Percentiles rank a stretch among this genome's conserved stretches.
phyloP scores from a whole-genome alignment of 1,140 invertebrate genomes.

The Drosophila subobscura region DNA sequence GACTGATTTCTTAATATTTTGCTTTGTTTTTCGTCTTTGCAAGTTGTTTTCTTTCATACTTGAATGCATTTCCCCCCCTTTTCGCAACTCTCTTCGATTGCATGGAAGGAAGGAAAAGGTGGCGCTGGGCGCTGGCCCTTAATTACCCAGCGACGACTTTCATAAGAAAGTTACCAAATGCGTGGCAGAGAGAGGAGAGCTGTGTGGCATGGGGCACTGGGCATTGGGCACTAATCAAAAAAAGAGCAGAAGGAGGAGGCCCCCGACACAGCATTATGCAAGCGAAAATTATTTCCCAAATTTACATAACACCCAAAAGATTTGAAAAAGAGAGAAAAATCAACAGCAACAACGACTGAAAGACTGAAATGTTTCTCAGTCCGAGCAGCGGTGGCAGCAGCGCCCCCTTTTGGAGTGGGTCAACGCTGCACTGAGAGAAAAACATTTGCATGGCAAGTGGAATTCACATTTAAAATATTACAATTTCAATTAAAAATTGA shows the following conservation, averaged over 20 bases:
- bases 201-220: too few relatives aligned
- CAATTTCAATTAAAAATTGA: too few relatives aligned
- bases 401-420: too few relatives aligned
- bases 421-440: too few relatives aligned
- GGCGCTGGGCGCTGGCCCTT: constrained; percentile 19
- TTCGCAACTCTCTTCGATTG: constrained; percentile 10
- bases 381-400: too few relatives aligned
- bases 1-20: constrained; percentile 26
- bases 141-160: constrained; percentile 42
- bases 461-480: too few relatives aligned
- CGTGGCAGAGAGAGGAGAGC: too few relatives aligned
- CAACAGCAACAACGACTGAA: background rate
- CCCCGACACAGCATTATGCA: constrained; percentile 35
- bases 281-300: constrained; percentile 32
- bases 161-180: constrained; percentile 57
- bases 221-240: constrained; percentile 23
- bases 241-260: constrained; percentile 3
- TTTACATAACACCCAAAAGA: constrained; percentile 30
- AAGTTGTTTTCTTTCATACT: constrained; percentile 37
- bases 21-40: constrained; percentile 10
- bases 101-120: background rate
- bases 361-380: background rate
- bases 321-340: constrained; percentile 1
- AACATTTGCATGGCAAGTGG: too few relatives aligned
- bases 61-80: constrained; percentile 38